These are phyloP conservation scores for Callitettix versicolor DNA, from an alignment of 1,140 invertebrate species.

Conservation along the genomic window DNA sequence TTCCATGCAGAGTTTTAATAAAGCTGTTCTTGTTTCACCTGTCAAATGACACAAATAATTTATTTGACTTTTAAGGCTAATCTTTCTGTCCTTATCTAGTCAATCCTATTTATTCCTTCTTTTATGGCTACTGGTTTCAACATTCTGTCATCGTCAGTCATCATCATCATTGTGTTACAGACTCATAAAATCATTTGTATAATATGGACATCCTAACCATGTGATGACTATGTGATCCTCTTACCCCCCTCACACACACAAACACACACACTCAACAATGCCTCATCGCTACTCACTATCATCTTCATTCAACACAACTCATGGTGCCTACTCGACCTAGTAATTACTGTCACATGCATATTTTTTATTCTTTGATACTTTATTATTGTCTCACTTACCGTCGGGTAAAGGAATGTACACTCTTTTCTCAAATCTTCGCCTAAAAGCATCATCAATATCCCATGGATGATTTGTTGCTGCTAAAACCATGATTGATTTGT, in stretches of 20 bases:
- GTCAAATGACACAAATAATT: constrained; percentile 23
- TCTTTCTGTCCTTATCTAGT: background rate
- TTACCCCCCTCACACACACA: too few relatives aligned
- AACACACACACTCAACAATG: too few relatives aligned
- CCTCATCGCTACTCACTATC: too few relatives aligned
- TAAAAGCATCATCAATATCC: constrained; percentile 61
- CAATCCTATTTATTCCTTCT: background rate
- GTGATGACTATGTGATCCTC: too few relatives aligned
- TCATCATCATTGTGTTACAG: too few relatives aligned
- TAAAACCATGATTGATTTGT: constrained; percentile 52
- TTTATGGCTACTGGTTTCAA: background rate
- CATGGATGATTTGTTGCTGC: constrained; percentile 67
- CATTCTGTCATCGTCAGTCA: too few relatives aligned
- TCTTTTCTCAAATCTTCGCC: constrained; percentile 56
- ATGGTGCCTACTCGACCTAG: too few relatives aligned
- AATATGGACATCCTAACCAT: too few relatives aligned
- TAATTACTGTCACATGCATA: too few relatives aligned
- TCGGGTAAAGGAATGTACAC: constrained; percentile 62
- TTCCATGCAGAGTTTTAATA: constrained; percentile 50
- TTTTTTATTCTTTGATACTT: too few relatives aligned
- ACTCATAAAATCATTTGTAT: too few relatives aligned
- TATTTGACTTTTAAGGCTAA: background rate
- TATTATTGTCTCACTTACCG: constrained; percentile 37
- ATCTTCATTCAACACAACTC: too few relatives aligned
- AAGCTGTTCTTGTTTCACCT: constrained; percentile 45